Evolutionary conservation across 2,888 invertebrate species (phyloP), one percentile per base, ranked within the genome.

Genomic region (Leucozona laternaria): DNA sequence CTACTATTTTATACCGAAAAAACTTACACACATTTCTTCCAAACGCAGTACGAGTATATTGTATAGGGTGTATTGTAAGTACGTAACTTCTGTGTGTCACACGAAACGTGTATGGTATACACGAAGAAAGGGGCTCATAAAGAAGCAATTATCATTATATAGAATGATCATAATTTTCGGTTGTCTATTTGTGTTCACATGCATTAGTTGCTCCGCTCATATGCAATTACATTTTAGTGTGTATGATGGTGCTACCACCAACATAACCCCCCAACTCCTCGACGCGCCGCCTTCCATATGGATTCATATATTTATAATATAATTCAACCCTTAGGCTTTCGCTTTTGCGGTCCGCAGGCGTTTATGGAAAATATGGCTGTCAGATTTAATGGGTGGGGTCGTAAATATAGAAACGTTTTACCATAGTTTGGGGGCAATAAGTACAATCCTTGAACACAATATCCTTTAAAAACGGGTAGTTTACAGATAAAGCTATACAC

Each of bases 101-200:
- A 79, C 57, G 78, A 45, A 20, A 57, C 17, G 17, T 17, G 13
- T 22, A 50, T 13, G 6, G 22, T 4, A 17, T 53, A 25, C 28
- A 15, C n/a, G 31, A 66, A 48, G 25, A 48, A 50, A 22, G 50
- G 37, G 22, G 25, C 34, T 75, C 73, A 80, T 80, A 68, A 80
- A 80, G 66, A 80, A 80, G 43, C 68, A 80, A 75, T 80, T 80
- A 68, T 66, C 73, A 50, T 53, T 53, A 53, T 50, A 55, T 40
- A 68, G 66, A 50, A 80, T 73, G 79, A 58, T 68, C 48, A 68
- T 80, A 75, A 80, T 75, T 73, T 80, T 75, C 43, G 50, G 73
- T 60, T 43, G 68, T 48, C 75, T 53, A 68, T 60, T 53, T 60
- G 45, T 40, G 50, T 48, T 40, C 28, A 58, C 20, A 50, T 50